Percentiles rank a stretch among this genome's conserved stretches.
These are phyloP conservation scores for Gopherus flavomarginatus DNA, from an alignment of 2,113 vertebrate species.

Conservation along the genomic window DNA sequence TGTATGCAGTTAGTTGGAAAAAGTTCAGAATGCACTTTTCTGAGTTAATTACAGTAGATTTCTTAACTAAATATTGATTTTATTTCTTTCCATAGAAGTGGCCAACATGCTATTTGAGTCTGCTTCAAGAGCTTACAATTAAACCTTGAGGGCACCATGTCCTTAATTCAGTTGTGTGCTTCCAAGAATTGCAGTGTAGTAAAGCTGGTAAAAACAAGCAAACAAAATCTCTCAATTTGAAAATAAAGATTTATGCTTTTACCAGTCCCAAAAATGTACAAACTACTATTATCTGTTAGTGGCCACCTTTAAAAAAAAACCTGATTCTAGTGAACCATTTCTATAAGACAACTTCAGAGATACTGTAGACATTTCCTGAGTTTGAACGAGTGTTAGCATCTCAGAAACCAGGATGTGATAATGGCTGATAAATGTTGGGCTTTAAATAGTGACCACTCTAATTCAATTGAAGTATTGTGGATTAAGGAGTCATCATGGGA, in stretches of 20 bases:
- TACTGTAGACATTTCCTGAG: background rate
- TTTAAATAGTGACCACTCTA: background rate
- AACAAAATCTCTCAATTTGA: background rate
- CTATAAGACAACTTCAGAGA: background rate
- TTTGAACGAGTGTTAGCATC: background rate
- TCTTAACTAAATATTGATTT: conserved; percentile 25
- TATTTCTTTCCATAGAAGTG: conserved; percentile 16
- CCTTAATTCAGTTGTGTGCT: background rate
- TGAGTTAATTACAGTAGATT: conserved; percentile 22
- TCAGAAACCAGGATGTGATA: background rate
- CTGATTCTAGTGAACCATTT: background rate
- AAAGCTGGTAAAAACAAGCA: background rate
- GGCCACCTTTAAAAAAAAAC: fast-evolving
- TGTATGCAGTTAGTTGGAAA: conserved; percentile 21
- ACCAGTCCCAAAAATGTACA: background rate
- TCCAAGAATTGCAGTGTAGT: background rate
- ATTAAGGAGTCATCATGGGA: background rate
- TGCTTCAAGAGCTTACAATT: conserved; percentile 40
- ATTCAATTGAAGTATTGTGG: background rate
- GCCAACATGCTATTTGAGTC: conserved; percentile 19
- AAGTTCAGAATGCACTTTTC: conserved; percentile 33
- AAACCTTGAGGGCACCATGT: conserved; percentile 27
- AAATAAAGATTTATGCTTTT: background rate
- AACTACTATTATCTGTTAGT: background rate
- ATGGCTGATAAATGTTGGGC: background rate